phyloP scores from a whole-genome alignment of 2,113 vertebrate species.

The Marmota flaviventris region DNA sequence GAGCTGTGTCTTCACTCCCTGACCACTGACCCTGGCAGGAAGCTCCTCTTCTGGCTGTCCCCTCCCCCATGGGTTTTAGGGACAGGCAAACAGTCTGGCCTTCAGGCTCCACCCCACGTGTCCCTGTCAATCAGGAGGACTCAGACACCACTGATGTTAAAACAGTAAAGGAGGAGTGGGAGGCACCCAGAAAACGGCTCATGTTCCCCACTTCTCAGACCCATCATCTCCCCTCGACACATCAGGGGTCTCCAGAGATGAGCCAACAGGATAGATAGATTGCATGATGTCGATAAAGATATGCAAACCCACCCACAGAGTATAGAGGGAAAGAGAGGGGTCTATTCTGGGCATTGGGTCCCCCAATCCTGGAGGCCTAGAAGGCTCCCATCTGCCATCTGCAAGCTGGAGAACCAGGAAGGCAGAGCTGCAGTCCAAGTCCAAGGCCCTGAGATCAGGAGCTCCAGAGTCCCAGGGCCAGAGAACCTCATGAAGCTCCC shows the following conservation, averaged over 20 bases:
- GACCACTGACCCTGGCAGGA: constrained; percentile 47
- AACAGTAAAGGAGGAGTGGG: not conserved
- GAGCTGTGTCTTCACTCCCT: not conserved
- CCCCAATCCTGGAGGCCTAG: not conserved
- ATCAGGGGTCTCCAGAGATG: not conserved
- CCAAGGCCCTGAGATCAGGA: not conserved
- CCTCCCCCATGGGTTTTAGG: not conserved
- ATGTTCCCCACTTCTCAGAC: not conserved
- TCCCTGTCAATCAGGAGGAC: not conserved
- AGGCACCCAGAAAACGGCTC: not conserved
- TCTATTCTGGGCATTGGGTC: no score
- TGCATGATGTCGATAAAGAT: no score
- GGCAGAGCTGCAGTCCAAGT: no score
- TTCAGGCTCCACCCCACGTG: not conserved
- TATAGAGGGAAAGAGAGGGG: not conserved
- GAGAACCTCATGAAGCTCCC: no score
- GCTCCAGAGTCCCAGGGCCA: no score
- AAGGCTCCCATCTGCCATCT: not conserved
- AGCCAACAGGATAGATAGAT: not conserved
- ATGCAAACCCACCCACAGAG: not conserved
- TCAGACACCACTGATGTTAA: no score
- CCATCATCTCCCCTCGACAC: not conserved
- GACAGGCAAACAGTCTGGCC: fast-evolving
- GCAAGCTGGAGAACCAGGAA: not conserved
- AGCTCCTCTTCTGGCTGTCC: not conserved